Percentiles rank a stretch among this genome's conserved stretches.
Evolutionary conservation across 2,888 invertebrate species (phyloP).

Genomic region (Dichetophora obliterata): DNA sequence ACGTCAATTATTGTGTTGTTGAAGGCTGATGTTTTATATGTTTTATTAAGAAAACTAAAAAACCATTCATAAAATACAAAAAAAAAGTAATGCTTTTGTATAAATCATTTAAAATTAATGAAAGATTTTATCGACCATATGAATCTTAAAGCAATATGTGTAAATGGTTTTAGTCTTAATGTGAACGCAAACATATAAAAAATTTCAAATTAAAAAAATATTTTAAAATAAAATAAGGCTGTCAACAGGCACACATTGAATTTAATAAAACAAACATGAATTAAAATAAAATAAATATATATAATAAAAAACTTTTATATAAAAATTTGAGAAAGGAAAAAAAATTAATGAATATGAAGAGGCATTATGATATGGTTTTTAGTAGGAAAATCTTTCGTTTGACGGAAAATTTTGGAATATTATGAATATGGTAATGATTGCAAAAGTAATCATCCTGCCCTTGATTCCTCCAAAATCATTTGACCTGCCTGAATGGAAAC

Average conservation of each 20-base stretch:
- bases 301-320: neutral
- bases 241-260: constrained; percentile 33
- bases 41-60: neutral
- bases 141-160: constrained; percentile 2
- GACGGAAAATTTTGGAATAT: too few species aligned
- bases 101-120: neutral
- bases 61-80: neutral
- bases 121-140: neutral
- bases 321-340: neutral
- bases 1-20: too few species aligned
- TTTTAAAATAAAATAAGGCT: constrained; percentile 9
- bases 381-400: too few species aligned
- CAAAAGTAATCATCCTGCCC: too few species aligned
- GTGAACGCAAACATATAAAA: neutral
- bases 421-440: too few species aligned
- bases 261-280: constrained; percentile 2
- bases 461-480: too few species aligned
- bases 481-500: neutral
- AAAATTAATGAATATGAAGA: neutral
- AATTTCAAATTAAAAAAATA: neutral
- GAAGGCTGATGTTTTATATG: neutral
- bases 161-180: neutral
- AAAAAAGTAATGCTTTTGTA: neutral
- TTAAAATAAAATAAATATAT: neutral
- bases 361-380: too few species aligned